phyloP scores from a whole-genome alignment of 2,113 vertebrate species.

The Laticauda laticaudata region DNA sequence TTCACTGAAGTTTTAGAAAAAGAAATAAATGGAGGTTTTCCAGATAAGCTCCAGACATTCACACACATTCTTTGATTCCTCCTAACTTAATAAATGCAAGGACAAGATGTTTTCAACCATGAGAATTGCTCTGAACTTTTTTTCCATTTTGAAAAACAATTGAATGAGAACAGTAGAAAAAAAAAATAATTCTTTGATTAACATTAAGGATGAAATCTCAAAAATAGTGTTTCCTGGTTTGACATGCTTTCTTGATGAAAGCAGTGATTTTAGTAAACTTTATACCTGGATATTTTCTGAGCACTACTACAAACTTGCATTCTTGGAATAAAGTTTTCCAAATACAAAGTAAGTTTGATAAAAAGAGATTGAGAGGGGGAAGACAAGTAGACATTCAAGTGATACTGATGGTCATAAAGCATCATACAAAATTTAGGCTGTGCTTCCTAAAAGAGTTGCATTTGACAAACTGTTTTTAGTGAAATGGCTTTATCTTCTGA shows the following conservation, averaged over 20 bases:
- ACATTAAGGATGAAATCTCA: not conserved
- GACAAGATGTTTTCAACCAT: not conserved
- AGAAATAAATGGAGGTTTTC: not conserved
- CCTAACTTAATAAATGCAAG: not conserved
- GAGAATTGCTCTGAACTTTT: not conserved
- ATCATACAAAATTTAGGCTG: not conserved
- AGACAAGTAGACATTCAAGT: not conserved
- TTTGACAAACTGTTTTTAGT: not conserved
- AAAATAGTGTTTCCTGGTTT: not conserved
- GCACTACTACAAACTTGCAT: not conserved
- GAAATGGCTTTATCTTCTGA: not conserved
- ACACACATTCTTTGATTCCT: not conserved
- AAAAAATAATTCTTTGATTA: not conserved
- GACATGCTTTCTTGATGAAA: not conserved
- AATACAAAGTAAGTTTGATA: not conserved
- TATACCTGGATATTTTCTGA: not conserved
- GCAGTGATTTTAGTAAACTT: not conserved
- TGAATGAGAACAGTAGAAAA: not conserved
- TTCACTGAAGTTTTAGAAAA: not conserved
- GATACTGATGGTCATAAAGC: not conserved
- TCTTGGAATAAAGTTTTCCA: not conserved
- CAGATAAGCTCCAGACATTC: not conserved
- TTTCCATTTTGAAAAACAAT: not conserved
- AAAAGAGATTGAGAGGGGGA: not conserved
- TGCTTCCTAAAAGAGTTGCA: not conserved